phyloP scores from a whole-genome alignment of 2,888 invertebrate species.

The Ectemnius cavifrons region DNA sequence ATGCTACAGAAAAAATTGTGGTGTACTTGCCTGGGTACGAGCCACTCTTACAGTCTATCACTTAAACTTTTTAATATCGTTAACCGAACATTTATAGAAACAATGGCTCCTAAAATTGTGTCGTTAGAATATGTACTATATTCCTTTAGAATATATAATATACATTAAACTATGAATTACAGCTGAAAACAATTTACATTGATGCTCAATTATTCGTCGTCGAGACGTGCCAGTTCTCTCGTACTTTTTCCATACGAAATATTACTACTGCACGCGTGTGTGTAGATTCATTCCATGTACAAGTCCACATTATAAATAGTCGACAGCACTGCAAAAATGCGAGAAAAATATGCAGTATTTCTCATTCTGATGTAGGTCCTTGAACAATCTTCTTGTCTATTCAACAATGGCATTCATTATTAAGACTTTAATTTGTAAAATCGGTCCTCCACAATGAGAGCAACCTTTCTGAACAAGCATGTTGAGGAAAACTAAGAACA shows the following conservation, averaged over 20 bases:
- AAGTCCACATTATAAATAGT: conserved; percentile 16
- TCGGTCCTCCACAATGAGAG: too few relatives aligned
- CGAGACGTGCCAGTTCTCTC: not conserved
- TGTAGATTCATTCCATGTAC: too few relatives aligned
- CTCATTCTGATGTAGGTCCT: not conserved
- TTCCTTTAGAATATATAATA: conserved; percentile 9
- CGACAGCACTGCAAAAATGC: conserved; percentile 4
- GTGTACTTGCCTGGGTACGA: conserved; percentile 10
- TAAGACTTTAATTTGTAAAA: too few relatives aligned
- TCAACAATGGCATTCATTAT: too few relatives aligned
- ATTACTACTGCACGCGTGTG: conserved; percentile 8
- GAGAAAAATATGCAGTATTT: conserved; percentile 15
- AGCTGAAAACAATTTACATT: conserved; percentile 25
- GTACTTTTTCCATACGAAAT: conserved; percentile 1
- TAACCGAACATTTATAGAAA: conserved; percentile 51
- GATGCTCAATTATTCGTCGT: conserved; percentile 16
- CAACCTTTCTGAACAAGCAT: too few relatives aligned
- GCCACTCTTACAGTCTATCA: conserved; percentile 22
- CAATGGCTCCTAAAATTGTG: conserved; percentile 36
- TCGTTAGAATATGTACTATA: not conserved
- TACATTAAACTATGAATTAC: conserved; percentile 20
- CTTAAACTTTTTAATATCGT: conserved; percentile 28
- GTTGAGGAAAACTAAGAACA: too few relatives aligned
- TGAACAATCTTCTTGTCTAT: not conserved
- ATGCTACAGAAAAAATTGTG: conserved; percentile 19